phyloP scores from a whole-genome alignment of 2,888 invertebrate species.

The Heliconius sara region DNA sequence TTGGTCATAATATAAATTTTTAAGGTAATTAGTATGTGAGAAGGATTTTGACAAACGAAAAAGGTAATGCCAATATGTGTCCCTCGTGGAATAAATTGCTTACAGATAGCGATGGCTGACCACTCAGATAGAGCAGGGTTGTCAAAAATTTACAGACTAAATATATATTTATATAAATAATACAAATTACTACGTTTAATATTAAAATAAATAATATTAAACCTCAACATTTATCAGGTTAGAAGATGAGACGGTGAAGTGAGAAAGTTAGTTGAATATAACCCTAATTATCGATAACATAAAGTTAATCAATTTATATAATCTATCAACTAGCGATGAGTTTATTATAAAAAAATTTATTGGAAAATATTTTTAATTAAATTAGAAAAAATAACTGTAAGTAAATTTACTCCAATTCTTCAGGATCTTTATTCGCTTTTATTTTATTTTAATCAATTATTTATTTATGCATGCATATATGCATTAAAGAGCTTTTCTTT shows the following conservation, averaged over 20 bases:
- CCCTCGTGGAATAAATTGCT: slow-evolving; percentile 56
- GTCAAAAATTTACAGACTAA: slow-evolving; percentile 26
- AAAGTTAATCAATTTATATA: too few relatives aligned
- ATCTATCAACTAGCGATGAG: too few relatives aligned
- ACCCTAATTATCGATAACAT: too few relatives aligned
- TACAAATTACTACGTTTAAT: too few relatives aligned
- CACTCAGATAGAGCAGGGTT: slow-evolving; percentile 47
- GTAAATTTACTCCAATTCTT: background rate
- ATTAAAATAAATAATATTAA: too few relatives aligned
- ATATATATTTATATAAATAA: too few relatives aligned
- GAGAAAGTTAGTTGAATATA: too few relatives aligned
- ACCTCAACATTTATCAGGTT: too few relatives aligned
- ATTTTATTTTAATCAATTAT: background rate
- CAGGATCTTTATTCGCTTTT: background rate
- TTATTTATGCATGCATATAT: background rate
- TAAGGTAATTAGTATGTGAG: slow-evolving; percentile 68
- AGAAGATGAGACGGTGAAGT: too few relatives aligned
- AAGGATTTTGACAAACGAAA: slow-evolving; percentile 59
- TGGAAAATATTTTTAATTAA: too few relatives aligned
- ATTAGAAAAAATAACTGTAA: too few relatives aligned
- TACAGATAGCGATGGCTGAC: slow-evolving; percentile 43
- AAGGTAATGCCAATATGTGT: slow-evolving; percentile 57
- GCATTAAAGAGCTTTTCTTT: background rate
- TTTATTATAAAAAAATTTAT: too few relatives aligned
- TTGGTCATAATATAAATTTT: background rate